Evolutionary conservation across 2,113 vertebrate species (phyloP), one percentile per base, ranked within the genome.

Genomic region (Heliornis fulica): DNA sequence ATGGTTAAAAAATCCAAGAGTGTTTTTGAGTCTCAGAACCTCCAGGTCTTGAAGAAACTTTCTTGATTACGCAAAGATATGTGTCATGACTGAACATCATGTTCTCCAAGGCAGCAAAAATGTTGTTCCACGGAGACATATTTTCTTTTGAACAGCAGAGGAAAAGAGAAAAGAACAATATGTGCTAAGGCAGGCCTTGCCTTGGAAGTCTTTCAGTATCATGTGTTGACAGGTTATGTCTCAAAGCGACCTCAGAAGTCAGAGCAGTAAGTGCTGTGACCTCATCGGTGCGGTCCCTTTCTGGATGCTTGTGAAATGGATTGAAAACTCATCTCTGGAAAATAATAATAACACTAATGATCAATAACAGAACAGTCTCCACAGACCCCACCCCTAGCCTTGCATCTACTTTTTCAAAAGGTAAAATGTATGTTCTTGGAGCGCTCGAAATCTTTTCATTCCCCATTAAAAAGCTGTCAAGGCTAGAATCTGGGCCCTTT

Each of bases 21-120:
- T 21, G 38, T 50, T 85, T 91, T 10, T n/a, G 75, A 88, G 71
- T 26, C 56, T 64, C 41, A 53, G 54, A 80, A 79, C 23, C 40
- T 81, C 65, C 61, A 48, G 54, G 36, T 38, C 46, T 45, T 66
- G 54, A 89, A n/a, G 59, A 21, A 76, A 69, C 64, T 93, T 89
- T 70, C 56, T 53, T 41, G 20, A 53, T 93, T 76, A 78, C 46
- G 64, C 61, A 74, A 78, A 74, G 71, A 72, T 79, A 66, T 92
- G 34, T 94, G 74, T 65, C 89, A 59, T 70, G 59, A 59, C 53
- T 84, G 87, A 93, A 94, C 81, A 70, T 23, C 4, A 4, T 90
- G 86, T 88, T 95, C 94, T 97, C 45, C 54, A 46, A 92, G 45
- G 65, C 70, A 70, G 63, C 51, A 65, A 83, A 87, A 89, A 59